phyloP scores from a whole-genome alignment of 2,797 vertebrate species.

The Syndactyla subalaris region DNA sequence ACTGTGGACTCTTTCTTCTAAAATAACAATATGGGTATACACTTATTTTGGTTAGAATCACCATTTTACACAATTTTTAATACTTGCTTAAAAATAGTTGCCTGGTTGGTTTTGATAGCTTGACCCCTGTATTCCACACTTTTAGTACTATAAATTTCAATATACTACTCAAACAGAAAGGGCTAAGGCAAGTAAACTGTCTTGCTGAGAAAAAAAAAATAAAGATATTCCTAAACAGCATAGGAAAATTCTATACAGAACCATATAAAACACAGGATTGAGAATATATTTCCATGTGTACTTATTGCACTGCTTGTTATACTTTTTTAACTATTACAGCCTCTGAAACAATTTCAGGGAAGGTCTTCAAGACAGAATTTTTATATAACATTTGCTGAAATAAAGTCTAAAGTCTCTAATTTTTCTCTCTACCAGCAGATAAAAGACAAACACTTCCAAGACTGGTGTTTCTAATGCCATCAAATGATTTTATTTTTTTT shows the following conservation, averaged over 20 bases:
- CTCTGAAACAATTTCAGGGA: constrained; percentile 41
- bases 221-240: background rate
- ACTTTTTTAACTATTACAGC: background rate
- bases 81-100: background rate
- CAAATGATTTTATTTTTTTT: background rate
- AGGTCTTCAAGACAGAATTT: constrained; percentile 48
- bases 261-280: background rate
- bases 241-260: background rate
- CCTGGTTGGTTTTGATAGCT: background rate
- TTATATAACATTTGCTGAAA: constrained; percentile 22
- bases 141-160: background rate
- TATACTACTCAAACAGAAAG: background rate
- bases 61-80: background rate
- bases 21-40: background rate
- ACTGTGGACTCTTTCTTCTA: background rate
- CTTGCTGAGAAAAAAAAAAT: background rate
- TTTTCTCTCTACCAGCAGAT: background rate
- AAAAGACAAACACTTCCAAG: background rate
- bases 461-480: background rate
- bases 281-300: background rate
- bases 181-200: background rate
- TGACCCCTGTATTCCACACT: background rate
- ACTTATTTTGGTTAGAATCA: background rate
- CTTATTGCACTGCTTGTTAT: background rate
- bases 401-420: constrained; percentile 16